These are phyloP conservation scores for Portunus trituberculatus DNA, from an alignment of 1,140 invertebrate genomes.

Conservation along the genomic window DNA sequence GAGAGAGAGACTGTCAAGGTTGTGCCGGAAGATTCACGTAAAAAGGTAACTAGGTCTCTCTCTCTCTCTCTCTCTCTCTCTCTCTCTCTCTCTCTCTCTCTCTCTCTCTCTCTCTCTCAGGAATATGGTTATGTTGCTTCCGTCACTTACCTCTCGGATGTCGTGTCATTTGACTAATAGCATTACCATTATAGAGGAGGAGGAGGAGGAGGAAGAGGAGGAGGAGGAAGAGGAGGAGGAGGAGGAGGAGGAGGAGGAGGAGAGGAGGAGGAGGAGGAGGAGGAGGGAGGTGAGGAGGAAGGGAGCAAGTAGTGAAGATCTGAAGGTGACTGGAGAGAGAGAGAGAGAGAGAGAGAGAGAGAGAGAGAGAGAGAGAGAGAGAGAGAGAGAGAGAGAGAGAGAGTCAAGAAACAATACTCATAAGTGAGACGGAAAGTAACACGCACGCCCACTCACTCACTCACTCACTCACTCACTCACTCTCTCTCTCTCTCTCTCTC, in stretches of 20 bases:
- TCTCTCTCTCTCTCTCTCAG: no score
- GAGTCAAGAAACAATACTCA: no score
- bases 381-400: no score
- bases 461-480: no score
- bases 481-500: no score
- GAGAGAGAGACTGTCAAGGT: no score
- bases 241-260: not conserved
- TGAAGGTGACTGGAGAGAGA: not conserved
- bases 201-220: not conserved
- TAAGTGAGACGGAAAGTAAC: no score
- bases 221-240: not conserved
- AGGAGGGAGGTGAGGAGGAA: not conserved
- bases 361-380: conserved; percentile 11
- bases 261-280: not conserved
- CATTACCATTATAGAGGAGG: not conserved
- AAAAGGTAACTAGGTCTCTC: no score
- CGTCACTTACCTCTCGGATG: not conserved
- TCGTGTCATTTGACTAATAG: not conserved
- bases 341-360: conserved; percentile 5
- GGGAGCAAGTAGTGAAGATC: not conserved
- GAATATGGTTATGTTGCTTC: not conserved
- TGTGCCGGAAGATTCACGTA: no score
- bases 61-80: no score
- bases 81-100: no score
- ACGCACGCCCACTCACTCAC: no score